phyloP scores from a whole-genome alignment of 2,113 vertebrate species.

The Ivindomyrus marchei region DNA sequence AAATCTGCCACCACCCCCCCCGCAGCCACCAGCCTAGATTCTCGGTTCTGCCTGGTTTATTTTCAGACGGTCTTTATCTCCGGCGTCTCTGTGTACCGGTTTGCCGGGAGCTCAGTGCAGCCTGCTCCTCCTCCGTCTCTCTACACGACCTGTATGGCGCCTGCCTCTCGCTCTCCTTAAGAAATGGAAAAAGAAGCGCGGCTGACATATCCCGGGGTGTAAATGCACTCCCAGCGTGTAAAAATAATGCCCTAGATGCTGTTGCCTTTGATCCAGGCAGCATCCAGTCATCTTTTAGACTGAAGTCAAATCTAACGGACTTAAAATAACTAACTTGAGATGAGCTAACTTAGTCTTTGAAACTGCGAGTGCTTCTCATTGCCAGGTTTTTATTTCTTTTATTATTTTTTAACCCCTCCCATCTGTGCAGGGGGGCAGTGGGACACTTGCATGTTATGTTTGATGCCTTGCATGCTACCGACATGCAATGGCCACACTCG shows the following conservation, averaged over 20 bases:
- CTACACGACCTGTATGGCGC: background rate
- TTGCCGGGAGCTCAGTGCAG: background rate
- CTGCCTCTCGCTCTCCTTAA: background rate
- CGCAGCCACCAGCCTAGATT: background rate
- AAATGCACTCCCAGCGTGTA: background rate
- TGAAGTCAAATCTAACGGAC: background rate
- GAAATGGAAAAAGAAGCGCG: background rate
- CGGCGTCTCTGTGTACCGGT: background rate
- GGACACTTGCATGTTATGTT: conserved; percentile 93
- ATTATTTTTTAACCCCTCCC: conserved; percentile 35
- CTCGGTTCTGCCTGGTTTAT: conserved; percentile 15
- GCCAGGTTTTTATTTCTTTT: background rate
- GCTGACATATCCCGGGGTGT: background rate
- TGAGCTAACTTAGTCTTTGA: background rate
- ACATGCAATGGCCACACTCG: conserved; percentile 91
- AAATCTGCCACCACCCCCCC: background rate
- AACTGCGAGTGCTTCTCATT: background rate
- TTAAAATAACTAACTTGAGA: background rate
- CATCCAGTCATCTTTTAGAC: background rate
- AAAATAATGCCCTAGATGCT: background rate
- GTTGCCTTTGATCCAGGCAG: background rate
- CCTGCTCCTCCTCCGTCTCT: background rate
- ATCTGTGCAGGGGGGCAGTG: conserved; percentile 52
- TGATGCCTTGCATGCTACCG: conserved; percentile 90
- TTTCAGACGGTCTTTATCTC: background rate